phyloP scores from a whole-genome alignment of 2,113 vertebrate species.

The Archocentrus centrarchus region DNA sequence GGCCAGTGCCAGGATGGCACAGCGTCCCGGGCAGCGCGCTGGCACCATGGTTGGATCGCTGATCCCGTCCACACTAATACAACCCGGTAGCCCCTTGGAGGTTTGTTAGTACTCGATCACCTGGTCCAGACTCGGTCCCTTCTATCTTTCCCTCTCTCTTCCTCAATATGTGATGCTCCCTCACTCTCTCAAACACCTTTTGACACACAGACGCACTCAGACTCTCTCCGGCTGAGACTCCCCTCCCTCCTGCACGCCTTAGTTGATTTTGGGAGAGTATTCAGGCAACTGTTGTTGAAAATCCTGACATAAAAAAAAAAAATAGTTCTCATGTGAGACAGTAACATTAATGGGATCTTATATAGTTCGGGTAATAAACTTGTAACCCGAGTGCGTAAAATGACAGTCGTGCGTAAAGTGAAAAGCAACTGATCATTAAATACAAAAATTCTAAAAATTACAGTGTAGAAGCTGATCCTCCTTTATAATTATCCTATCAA shows the following conservation, averaged over 20 bases:
- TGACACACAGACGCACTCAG: conserved; percentile 66
- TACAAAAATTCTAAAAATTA: conserved; percentile 5
- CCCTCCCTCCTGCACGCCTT: conserved; percentile 73
- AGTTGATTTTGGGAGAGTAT: conserved; percentile 70
- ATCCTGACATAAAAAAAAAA: conserved; percentile 72
- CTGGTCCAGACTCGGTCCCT: conserved; percentile 81
- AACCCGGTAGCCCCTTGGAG: conserved; percentile 82
- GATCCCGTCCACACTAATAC: conserved; percentile 80
- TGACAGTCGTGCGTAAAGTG: conserved; percentile 36
- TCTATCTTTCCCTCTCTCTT: conserved; percentile 69
- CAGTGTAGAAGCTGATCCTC: background rate
- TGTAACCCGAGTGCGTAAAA: conserved; percentile 52
- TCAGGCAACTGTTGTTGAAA: conserved; percentile 69
- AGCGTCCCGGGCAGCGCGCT: conserved; percentile 79
- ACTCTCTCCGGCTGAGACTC: conserved; percentile 70
- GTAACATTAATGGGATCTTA: background rate
- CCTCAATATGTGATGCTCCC: conserved; percentile 66
- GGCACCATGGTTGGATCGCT: conserved; percentile 82
- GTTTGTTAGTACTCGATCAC: conserved; percentile 81
- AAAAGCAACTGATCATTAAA: background rate
- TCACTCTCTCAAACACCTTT: conserved; percentile 72
- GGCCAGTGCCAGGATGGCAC: conserved; percentile 84
- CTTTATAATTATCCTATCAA: background rate
- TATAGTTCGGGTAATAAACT: background rate
- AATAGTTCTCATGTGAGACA: conserved; percentile 7